A percentile compares a stretch with the other conserved stretches of the same genome.
phyloP scores from a whole-genome alignment of 2,888 invertebrate genomes.

The Colletes collaris region DNA sequence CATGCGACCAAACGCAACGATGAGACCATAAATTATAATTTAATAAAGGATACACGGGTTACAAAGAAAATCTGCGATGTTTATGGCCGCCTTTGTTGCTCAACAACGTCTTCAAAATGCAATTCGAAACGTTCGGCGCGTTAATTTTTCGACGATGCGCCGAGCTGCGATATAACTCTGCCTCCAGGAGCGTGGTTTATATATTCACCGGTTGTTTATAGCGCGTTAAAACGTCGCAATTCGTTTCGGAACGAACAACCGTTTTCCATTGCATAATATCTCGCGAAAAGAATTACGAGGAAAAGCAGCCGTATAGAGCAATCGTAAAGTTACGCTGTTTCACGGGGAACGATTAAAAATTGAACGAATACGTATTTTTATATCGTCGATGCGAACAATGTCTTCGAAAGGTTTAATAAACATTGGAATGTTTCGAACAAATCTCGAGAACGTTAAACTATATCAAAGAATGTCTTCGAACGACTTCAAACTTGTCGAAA shows the following conservation, averaged over 20 bases:
- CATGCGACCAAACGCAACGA: too few species aligned
- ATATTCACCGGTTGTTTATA: background rate
- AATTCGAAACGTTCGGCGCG: background rate
- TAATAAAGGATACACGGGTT: too few species aligned
- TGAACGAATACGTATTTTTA: too few species aligned
- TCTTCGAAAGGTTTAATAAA: too few species aligned
- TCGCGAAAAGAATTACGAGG: conserved; percentile 15
- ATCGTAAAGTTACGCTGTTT: conserved; percentile 12
- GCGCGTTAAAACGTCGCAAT: background rate
- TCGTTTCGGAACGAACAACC: background rate
- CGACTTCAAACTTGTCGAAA: background rate
- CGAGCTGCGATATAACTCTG: background rate
- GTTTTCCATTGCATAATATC: background rate
- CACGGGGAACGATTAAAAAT: background rate
- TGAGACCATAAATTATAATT: too few species aligned
- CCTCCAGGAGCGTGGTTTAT: too few species aligned
- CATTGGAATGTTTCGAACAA: too few species aligned
- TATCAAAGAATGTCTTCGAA: background rate
- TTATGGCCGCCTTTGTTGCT: too few species aligned
- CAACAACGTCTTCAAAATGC: too few species aligned
- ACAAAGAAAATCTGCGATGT: too few species aligned
- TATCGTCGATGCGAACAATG: too few species aligned
- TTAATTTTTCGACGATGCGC: background rate
- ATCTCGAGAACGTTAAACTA: too few species aligned
- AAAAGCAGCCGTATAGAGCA: conserved; percentile 18